These are phyloP conservation scores for Phrynocephalus forsythii DNA, from an alignment of 2,797 vertebrate species.

Conservation along the genomic window DNA sequence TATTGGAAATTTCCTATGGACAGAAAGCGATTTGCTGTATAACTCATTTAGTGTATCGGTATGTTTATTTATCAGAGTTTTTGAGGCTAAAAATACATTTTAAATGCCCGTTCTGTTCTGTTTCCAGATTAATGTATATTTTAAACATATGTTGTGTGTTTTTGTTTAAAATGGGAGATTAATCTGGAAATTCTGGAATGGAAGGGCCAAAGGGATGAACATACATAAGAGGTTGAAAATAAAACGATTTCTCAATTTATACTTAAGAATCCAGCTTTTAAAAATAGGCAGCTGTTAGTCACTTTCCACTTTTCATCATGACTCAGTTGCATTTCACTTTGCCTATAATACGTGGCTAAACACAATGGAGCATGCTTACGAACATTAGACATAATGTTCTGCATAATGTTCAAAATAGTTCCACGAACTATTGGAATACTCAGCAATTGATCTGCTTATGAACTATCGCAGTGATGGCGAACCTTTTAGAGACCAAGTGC, in stretches of 20 bases:
- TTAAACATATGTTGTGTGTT: not conserved
- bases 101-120: too few species aligned
- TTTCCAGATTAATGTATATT: too few species aligned
- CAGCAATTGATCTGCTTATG: slow-evolving; percentile 9
- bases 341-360: slow-evolving; percentile 39
- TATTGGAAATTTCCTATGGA: too few species aligned
- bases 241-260: not conserved
- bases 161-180: not conserved
- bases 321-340: slow-evolving; percentile 3
- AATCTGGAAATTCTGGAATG: not conserved
- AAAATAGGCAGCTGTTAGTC: not conserved
- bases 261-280: not conserved
- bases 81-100: too few species aligned
- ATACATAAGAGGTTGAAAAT: not conserved
- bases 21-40: too few species aligned
- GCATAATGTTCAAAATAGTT: not conserved
- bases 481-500: too few species aligned
- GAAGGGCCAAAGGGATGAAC: not conserved
- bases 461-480: too few species aligned
- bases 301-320: slow-evolving; percentile 11
- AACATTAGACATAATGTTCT: slow-evolving; percentile 37
- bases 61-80: too few species aligned
- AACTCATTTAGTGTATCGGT: too few species aligned
- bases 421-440: not conserved
- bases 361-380: slow-evolving; percentile 7